A percentile compares a stretch with the other conserved stretches of the same genome.
Evolutionary conservation across 2,888 invertebrate species (phyloP).

Genomic region (Lypha dubia): DNA sequence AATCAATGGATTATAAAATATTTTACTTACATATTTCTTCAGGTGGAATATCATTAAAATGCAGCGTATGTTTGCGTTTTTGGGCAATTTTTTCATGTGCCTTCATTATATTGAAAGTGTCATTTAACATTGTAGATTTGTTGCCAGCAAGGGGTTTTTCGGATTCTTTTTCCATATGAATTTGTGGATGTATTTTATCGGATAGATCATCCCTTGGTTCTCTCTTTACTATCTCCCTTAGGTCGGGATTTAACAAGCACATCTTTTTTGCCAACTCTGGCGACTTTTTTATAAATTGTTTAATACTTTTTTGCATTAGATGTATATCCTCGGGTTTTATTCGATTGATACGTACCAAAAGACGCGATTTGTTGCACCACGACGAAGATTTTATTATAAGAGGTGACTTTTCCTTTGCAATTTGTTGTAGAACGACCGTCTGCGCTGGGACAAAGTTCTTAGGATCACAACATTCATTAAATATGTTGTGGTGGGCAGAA

Average conservation of each 20-base stretch:
- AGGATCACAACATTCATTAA: slow-evolving; percentile 72
- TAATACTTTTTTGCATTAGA: slow-evolving; percentile 87
- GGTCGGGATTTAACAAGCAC: slow-evolving; percentile 82
- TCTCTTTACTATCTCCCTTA: slow-evolving; percentile 15
- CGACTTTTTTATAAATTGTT: slow-evolving; percentile 86
- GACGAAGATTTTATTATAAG: slow-evolving; percentile 49
- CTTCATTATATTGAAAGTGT: slow-evolving; percentile 84
- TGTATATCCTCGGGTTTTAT: slow-evolving; percentile 85
- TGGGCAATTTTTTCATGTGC: slow-evolving; percentile 84
- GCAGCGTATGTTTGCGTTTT: slow-evolving; percentile 83
- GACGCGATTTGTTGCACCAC: slow-evolving; percentile 78
- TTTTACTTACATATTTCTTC: slow-evolving; percentile 82
- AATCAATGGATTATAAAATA: not conserved
- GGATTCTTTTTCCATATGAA: not conserved
- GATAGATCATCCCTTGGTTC: not conserved
- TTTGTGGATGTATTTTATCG: slow-evolving; percentile 8
- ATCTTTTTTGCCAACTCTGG: slow-evolving; percentile 86
- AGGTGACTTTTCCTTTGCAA: slow-evolving; percentile 58
- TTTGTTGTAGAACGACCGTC: not conserved
- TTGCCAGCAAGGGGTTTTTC: not conserved
- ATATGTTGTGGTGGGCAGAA: slow-evolving; percentile 14
- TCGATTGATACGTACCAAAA: slow-evolving; percentile 83
- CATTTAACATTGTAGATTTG: slow-evolving; percentile 72
- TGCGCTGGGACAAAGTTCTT: slow-evolving; percentile 64
- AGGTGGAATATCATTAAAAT: slow-evolving; percentile 80